A percentile compares a stretch with the other conserved stretches of the same genome.
phyloP scores from a whole-genome alignment of 2,888 invertebrate genomes.

The Acanthoscelides obtectus region DNA sequence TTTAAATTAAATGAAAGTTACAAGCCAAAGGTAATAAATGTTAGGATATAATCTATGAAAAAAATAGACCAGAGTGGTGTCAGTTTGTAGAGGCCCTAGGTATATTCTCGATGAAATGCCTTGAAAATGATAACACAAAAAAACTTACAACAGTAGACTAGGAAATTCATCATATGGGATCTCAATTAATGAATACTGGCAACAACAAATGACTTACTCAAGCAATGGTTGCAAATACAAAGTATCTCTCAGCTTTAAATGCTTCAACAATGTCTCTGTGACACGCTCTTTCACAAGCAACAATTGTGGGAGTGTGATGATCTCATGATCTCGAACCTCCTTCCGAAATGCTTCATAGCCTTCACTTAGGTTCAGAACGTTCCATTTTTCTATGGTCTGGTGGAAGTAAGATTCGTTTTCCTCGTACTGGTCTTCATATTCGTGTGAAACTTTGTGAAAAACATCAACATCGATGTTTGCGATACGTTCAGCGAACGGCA shows the following conservation, averaged over 20 bases:
- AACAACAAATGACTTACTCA: slow-evolving; percentile 61
- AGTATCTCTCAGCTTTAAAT: slow-evolving; percentile 66
- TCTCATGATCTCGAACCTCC: slow-evolving; percentile 59
- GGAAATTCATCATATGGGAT: too few relatives aligned
- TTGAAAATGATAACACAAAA: too few relatives aligned
- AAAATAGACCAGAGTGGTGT: background rate
- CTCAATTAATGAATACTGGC: too few relatives aligned
- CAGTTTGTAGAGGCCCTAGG: too few relatives aligned
- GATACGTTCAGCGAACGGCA: slow-evolving; percentile 83
- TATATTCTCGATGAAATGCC: too few relatives aligned
- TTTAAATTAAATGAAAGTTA: too few relatives aligned
- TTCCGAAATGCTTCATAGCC: slow-evolving; percentile 73
- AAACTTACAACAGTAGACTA: too few relatives aligned
- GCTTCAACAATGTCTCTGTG: slow-evolving; percentile 64
- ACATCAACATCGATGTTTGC: slow-evolving; percentile 83
- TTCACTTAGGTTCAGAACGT: slow-evolving; percentile 79
- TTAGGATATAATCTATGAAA: background rate
- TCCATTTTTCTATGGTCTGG: slow-evolving; percentile 84
- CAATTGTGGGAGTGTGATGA: slow-evolving; percentile 80
- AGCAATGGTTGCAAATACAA: slow-evolving; percentile 75
- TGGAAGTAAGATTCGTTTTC: slow-evolving; percentile 75
- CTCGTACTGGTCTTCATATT: slow-evolving; percentile 63
- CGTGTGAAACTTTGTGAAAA: slow-evolving; percentile 77
- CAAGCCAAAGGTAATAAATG: too few relatives aligned
- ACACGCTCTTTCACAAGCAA: slow-evolving; percentile 76